A percentile compares a stretch with the other conserved stretches of the same genome.
These are phyloP conservation scores for Taenioides sp. DNA, from an alignment of 2,797 vertebrate species.

Conservation along the genomic window DNA sequence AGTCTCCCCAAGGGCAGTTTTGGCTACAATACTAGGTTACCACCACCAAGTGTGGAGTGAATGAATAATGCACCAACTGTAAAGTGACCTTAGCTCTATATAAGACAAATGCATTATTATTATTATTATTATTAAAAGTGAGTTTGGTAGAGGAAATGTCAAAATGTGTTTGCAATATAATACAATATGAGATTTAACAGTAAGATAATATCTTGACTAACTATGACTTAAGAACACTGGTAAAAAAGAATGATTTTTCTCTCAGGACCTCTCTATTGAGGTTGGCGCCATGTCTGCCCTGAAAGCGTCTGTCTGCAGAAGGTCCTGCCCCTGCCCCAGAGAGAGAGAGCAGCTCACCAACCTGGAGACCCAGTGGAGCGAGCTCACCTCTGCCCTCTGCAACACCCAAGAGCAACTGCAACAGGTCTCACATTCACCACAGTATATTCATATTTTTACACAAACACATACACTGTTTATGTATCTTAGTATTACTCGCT, in stretches of 20 bases:
- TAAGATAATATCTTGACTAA: background rate
- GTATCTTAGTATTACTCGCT: background rate
- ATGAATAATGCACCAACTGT: no score
- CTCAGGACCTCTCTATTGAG: slow-evolving; percentile 85
- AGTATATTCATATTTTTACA: background rate
- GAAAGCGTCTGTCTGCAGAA: slow-evolving; percentile 74
- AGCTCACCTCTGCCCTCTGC: slow-evolving; percentile 77
- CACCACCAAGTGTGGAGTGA: no score
- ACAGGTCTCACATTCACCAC: slow-evolving; percentile 72
- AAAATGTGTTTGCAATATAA: no score
- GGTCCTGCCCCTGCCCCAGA: slow-evolving; percentile 61
- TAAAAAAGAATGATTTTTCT: background rate
- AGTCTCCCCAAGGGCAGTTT: no score
- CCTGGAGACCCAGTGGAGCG: slow-evolving; percentile 83
- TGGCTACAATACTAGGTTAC: no score
- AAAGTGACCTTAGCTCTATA: no score
- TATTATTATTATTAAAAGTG: no score
- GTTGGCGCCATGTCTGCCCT: slow-evolving; percentile 77
- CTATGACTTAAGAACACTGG: background rate
- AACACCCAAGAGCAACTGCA: slow-evolving; percentile 82
- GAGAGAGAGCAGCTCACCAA: slow-evolving; percentile 77
- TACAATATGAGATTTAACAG: no score
- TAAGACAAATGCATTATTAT: no score
- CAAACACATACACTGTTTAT: background rate
- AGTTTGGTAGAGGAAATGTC: no score